A percentile compares a stretch with the other conserved stretches of the same genome.
These are phyloP conservation scores for Propithecus deckenii DNA, from an alignment of 2,797 vertebrate genomes.

Conservation along the genomic window DNA sequence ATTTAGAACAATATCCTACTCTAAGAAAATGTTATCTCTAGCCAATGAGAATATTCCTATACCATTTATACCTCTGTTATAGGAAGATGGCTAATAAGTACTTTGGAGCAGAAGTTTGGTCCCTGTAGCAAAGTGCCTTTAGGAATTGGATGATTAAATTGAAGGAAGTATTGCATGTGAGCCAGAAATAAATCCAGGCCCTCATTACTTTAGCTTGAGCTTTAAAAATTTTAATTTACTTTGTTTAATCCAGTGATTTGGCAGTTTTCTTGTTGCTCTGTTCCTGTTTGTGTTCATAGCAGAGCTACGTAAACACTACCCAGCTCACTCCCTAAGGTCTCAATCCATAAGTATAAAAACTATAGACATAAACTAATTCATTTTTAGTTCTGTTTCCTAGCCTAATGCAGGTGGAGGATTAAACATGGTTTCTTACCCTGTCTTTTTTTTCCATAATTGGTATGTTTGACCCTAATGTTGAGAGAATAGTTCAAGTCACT, in stretches of 20 bases:
- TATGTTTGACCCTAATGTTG: background rate
- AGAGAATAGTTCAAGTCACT: background rate
- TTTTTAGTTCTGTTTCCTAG: constrained; percentile 8
- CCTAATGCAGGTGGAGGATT: background rate
- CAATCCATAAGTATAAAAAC: background rate
- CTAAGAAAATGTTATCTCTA: background rate
- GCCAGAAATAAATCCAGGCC: constrained; percentile 48
- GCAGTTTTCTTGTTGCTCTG: constrained; percentile 5
- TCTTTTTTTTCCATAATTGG: background rate
- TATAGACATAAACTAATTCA: background rate
- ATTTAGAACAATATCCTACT: background rate
- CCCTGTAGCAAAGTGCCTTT: constrained; percentile 35
- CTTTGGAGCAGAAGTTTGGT: constrained; percentile 34
- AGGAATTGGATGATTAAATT: constrained; percentile 53
- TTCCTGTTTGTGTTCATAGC: background rate
- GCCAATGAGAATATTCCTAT: background rate
- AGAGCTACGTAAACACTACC: constrained; percentile 2
- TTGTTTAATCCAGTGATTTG: constrained; percentile 31
- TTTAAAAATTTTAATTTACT: constrained; percentile 54
- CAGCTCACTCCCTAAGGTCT: background rate
- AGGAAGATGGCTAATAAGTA: constrained; percentile 27
- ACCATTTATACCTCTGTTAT: background rate
- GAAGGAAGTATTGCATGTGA: constrained; percentile 2
- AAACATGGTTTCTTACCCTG: background rate
- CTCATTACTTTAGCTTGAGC: constrained; percentile 42